Conservation (phyloP, 2,797 vertebrate genomes). For the Acipenser ruthenus region DNA sequence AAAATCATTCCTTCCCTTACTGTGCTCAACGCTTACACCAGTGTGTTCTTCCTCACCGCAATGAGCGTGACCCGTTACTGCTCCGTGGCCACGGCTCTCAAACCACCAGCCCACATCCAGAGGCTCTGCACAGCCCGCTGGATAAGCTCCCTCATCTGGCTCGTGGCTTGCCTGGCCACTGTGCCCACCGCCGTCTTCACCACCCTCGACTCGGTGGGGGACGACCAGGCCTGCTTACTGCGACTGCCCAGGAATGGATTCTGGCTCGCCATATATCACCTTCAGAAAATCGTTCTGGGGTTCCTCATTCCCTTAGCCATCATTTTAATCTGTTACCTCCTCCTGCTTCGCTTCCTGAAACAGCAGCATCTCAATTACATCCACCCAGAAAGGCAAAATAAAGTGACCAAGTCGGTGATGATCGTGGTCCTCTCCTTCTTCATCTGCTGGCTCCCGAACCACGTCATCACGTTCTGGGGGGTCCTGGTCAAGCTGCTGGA, state of each 20-base stretch:
- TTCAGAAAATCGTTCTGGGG: slow-evolving; percentile 60
- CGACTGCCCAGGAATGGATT: slow-evolving; percentile 55
- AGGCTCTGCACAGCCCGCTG: slow-evolving; percentile 34
- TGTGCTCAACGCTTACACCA: slow-evolving; percentile 58
- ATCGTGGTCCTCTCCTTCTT: slow-evolving; percentile 65
- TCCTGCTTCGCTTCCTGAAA: slow-evolving; percentile 59
- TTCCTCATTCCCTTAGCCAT: slow-evolving; percentile 58
- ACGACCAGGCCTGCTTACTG: slow-evolving; percentile 51
- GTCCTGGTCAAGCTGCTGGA: slow-evolving; percentile 59
- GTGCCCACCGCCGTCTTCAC: slow-evolving; percentile 57
- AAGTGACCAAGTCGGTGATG: slow-evolving; percentile 51
- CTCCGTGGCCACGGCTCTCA: slow-evolving; percentile 52
- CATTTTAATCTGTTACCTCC: slow-evolving; percentile 57
- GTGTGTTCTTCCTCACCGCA: slow-evolving; percentile 63
- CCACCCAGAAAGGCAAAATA: slow-evolving; percentile 31
- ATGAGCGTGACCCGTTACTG: slow-evolving; percentile 65
- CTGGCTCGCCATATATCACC: slow-evolving; percentile 66
- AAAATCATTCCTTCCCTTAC: slow-evolving; percentile 61
- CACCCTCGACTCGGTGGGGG: slow-evolving; percentile 40
- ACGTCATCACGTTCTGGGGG: slow-evolving; percentile 61
- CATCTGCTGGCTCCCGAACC: slow-evolving; percentile 73
- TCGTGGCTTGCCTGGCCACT: slow-evolving; percentile 41
- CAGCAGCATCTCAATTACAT: slow-evolving; percentile 46
- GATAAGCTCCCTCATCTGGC: slow-evolving; percentile 51
- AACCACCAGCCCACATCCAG: slow-evolving; percentile 37